Conservation (phyloP, 2,888 invertebrate species). For the Drosophila mulleri region DNA sequence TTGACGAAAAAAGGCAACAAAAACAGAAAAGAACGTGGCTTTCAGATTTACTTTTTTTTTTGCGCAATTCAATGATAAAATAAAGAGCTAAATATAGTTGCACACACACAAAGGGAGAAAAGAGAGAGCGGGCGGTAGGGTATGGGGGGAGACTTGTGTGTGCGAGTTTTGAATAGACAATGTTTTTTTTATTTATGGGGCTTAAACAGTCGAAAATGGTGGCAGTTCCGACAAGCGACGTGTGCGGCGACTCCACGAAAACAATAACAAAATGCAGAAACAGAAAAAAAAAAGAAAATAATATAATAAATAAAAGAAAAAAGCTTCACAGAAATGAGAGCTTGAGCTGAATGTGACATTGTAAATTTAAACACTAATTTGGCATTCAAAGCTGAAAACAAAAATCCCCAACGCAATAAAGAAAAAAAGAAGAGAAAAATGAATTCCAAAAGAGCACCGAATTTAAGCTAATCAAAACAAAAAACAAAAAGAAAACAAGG, state of each 20-base stretch:
- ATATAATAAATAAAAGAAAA: not conserved
- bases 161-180: slow-evolving; percentile 25
- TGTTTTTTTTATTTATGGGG: slow-evolving; percentile 38
- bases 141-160: not conserved
- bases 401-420: slow-evolving; percentile 9
- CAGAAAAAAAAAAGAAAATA: not conserved
- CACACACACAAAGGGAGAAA: slow-evolving; percentile 8
- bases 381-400: slow-evolving; percentile 15
- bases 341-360: not conserved
- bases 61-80: slow-evolving; percentile 61
- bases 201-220: slow-evolving; percentile 27
- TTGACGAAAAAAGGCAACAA: slow-evolving; percentile 26
- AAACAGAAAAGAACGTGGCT: slow-evolving; percentile 23
- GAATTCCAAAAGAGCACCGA: not conserved
- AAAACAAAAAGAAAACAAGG: not conserved
- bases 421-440: not conserved
- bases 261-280: slow-evolving; percentile 26
- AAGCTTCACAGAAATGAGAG: not conserved
- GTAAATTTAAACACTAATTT: slow-evolving; percentile 33
- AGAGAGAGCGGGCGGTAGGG: not conserved
- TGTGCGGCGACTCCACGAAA: slow-evolving; percentile 33
- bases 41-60: slow-evolving; percentile 37
- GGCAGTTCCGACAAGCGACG: slow-evolving; percentile 28
- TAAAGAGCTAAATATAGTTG: slow-evolving; percentile 60
- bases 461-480: slow-evolving; percentile 3